phyloP scores from a whole-genome alignment of 2,113 vertebrate species.

The Galbula dea region DNA sequence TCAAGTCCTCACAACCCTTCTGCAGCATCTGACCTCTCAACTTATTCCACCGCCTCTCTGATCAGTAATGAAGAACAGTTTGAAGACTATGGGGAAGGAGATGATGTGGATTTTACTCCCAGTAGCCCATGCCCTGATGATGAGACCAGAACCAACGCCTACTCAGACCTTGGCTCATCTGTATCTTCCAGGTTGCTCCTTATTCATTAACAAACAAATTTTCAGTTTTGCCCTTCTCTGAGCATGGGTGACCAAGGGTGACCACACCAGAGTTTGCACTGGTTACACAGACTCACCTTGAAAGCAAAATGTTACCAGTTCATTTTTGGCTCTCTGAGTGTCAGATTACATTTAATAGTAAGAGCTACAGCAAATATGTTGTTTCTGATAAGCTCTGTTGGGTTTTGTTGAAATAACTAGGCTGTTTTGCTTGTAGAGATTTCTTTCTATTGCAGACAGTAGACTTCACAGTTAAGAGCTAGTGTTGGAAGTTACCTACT shows the following conservation, averaged over 20 bases:
- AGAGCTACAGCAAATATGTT: background rate
- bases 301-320: background rate
- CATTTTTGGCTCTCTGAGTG: background rate
- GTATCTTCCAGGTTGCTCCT: conserved; percentile 88
- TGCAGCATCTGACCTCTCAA: conserved; percentile 88
- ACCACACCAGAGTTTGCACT: background rate
- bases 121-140: conserved; percentile 91
- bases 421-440: background rate
- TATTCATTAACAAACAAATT: background rate
- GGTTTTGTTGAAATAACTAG: background rate
- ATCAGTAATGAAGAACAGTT: conserved; percentile 95
- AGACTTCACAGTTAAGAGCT: background rate
- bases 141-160: conserved; percentile 87
- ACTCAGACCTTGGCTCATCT: conserved; percentile 93
- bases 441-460: background rate
- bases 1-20: conserved; percentile 81
- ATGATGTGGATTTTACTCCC: conserved; percentile 89
- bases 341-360: background rate
- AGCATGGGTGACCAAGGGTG: background rate
- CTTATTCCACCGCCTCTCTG: conserved; percentile 89
- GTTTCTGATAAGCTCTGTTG: background rate
- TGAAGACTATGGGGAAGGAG: conserved; percentile 95
- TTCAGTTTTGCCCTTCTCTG: background rate
- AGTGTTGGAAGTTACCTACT: background rate
- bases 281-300: background rate